A percentile compares a stretch with the other conserved stretches of the same genome.
Evolutionary conservation across 2,113 vertebrate species (phyloP).

Genomic region (Amblyopsis rosae): DNA sequence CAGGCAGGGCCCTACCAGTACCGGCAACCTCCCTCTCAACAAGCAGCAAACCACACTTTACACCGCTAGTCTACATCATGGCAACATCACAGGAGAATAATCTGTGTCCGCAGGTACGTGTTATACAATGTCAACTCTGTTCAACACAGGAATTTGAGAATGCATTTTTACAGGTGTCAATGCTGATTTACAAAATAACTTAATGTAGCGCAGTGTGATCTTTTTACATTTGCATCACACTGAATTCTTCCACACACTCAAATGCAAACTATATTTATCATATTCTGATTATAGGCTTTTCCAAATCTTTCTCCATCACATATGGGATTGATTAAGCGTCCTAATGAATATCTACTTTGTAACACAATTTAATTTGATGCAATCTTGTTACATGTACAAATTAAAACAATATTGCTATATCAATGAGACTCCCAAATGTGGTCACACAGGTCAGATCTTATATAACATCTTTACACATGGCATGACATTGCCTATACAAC

Average conservation of each 20-base stretch:
- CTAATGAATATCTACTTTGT: slow-evolving; percentile 26
- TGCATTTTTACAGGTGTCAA: too few relatives aligned
- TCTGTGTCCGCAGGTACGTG: background rate
- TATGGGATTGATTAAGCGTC: slow-evolving; percentile 27
- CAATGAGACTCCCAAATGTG: too few relatives aligned
- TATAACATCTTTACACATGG: too few relatives aligned
- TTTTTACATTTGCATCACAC: background rate
- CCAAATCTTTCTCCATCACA: slow-evolving; percentile 5
- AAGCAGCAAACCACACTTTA: background rate
- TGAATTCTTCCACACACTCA: background rate
- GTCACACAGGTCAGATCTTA: too few relatives aligned
- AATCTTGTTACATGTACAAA: background rate
- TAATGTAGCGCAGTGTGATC: too few relatives aligned
- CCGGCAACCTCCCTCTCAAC: background rate
- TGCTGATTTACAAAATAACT: too few relatives aligned
- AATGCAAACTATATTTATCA: background rate
- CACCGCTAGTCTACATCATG: background rate
- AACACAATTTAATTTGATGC: slow-evolving; percentile 19
- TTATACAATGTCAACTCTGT: too few relatives aligned
- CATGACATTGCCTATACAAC: too few relatives aligned
- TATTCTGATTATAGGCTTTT: slow-evolving; percentile 4
- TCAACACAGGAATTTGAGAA: too few relatives aligned
- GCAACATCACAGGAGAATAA: background rate
- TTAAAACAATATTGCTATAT: too few relatives aligned
- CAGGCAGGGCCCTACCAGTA: slow-evolving; percentile 22